Evolutionary conservation across 2,113 vertebrate species (phyloP).

Genomic region (Megaceryle maxima): DNA sequence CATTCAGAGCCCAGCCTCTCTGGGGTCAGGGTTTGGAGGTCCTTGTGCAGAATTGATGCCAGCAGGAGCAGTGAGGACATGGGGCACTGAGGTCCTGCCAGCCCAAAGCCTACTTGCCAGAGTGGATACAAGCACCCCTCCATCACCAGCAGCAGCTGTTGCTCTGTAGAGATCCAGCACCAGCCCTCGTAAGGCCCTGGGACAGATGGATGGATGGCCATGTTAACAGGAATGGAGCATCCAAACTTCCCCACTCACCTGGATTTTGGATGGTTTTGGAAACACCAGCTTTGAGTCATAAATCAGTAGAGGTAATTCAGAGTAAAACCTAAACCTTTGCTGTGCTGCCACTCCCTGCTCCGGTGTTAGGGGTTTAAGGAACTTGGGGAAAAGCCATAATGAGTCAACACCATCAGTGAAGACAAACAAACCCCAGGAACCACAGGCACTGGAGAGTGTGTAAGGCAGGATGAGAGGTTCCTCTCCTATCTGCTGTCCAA

Average conservation of each 20-base stretch:
- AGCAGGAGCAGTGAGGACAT: accelerated
- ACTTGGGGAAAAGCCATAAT: accelerated
- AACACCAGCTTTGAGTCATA: background rate
- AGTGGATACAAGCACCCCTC: background rate
- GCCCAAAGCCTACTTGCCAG: background rate
- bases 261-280: background rate
- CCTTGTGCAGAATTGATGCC: too few relatives aligned
- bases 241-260: background rate
- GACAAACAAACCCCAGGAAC: background rate
- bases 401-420: background rate
- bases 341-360: background rate
- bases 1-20: accelerated
- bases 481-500: background rate
- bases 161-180: accelerated
- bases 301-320: accelerated
- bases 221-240: background rate
- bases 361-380: background rate
- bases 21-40: background rate
- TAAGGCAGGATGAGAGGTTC: background rate
- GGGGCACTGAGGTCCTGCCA: background rate
- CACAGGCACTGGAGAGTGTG: background rate
- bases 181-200: background rate
- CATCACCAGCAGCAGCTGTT: accelerated
- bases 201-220: background rate
- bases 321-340: background rate